Base-by-base conservation (phyloP, 2,113 vertebrate genomes). In the Raja brachyura region DNA sequence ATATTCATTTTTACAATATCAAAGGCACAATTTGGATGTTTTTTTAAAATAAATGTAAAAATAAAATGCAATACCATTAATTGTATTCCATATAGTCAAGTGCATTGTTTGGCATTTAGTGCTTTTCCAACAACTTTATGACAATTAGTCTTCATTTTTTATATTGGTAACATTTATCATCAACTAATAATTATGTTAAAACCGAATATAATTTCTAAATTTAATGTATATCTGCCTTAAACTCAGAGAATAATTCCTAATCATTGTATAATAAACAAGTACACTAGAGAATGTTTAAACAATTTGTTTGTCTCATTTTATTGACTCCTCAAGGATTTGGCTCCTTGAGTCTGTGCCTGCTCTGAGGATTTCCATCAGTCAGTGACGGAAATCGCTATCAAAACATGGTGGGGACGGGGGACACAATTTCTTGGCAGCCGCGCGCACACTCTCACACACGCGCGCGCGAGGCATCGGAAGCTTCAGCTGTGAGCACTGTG, bases 201-300 rank as follows among this genome's bases (percentile, higher is more conserved):
- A 95, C 95, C 96, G 95, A 96, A 95, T 96, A 95, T 96, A 96
- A 95, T 96, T 96, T 97, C 95, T 96, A 96, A 95, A 95, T 95
- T 95, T 95, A 96, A 97, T 96, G 96, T 96, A 95, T 97, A 96
- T 97, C 97, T 97, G 97, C 98, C 98, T 98, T 98, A 98, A 97
- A 48, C 96, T 97, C 96, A 96, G 96, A 97, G 96, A 97, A 96
- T 97, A 33, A 97, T 97, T 97, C 95, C 94, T 95, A 95, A 96
- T 95, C 96, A 95, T 95, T 98, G 96, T 97, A 95, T 96, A 96
- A 97, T 96, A 96, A 97, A 97, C 95, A 94, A 96, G 95, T 96
- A 95, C 95, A 95, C 95, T 93, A 86, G 93, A 96, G 96, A 61
- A 70, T 95, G 22, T 93, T 90, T 86, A 96, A 95, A 94, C 95